phyloP scores from a whole-genome alignment of 2,888 invertebrate genomes.

The Xestobium rufovillosum region DNA sequence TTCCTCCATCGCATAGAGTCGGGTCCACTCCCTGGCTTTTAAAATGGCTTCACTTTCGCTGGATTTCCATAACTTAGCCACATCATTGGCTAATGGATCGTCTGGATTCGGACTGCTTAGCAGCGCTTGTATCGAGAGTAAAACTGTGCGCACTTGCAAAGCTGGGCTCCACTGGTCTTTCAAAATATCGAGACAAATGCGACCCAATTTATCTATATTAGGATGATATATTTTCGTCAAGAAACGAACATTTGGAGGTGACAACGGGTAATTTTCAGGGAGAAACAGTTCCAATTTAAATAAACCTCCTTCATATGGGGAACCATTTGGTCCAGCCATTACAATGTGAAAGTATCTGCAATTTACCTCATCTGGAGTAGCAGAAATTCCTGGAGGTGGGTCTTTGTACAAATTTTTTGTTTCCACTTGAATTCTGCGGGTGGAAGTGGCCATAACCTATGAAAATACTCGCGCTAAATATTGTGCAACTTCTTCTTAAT shows the following conservation, averaged over 20 bases:
- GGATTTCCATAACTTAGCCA: slow-evolving; percentile 97
- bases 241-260: slow-evolving; percentile 98
- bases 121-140: slow-evolving; percentile 96
- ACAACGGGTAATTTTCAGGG: slow-evolving; percentile 99
- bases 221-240: slow-evolving; percentile 99
- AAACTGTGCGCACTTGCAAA: slow-evolving; percentile 96
- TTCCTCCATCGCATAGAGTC: slow-evolving; percentile 65
- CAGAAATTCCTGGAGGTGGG: slow-evolving; percentile 96
- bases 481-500: no score
- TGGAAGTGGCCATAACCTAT: slow-evolving; percentile 1
- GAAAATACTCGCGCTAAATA: no score
- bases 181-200: slow-evolving; percentile 98
- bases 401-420: slow-evolving; percentile 95
- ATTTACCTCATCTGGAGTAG: slow-evolving; percentile 91
- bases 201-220: slow-evolving; percentile 97
- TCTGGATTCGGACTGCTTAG: slow-evolving; percentile 95
- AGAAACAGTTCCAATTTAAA: slow-evolving; percentile 98
- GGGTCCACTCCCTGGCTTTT: slow-evolving; percentile 91
- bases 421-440: slow-evolving; percentile 87
- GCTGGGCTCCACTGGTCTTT: slow-evolving; percentile 99
- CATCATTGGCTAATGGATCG: slow-evolving; percentile 96
- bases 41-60: slow-evolving; percentile 95
- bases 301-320: slow-evolving; percentile 96
- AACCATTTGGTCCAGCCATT: slow-evolving; percentile 88
- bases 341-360: slow-evolving; percentile 97